These are phyloP conservation scores for Zygaena filipendulae DNA, from an alignment of 2,888 invertebrate species.

Conservation along the genomic window DNA sequence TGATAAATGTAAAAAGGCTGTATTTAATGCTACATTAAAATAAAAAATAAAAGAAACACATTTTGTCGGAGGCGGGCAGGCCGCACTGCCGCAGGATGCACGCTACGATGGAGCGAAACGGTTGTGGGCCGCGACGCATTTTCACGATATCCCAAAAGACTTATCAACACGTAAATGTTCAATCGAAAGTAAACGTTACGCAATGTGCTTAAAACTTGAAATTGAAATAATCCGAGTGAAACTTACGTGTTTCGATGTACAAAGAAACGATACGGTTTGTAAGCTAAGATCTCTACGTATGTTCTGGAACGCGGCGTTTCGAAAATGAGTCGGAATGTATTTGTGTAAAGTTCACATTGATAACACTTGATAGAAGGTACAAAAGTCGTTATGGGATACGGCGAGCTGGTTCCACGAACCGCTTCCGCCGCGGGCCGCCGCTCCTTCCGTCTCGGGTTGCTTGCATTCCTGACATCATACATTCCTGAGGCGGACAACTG, in stretches of 20 bases:
- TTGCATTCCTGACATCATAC: conserved; percentile 58
- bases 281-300: conserved; percentile 23
- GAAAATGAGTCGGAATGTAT: conserved; percentile 17
- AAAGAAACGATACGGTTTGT: conserved; percentile 6
- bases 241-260: conserved; percentile 2
- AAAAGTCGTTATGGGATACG: conserved; percentile 22
- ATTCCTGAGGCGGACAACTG: conserved; percentile 55
- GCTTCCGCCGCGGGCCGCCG: conserved; percentile 61
- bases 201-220: no score
- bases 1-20: no score
- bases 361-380: background rate
- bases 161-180: no score
- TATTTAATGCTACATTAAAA: no score
- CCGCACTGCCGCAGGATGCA: conserved; percentile 64
- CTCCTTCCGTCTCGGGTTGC: conserved; percentile 67
- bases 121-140: conserved; percentile 53
- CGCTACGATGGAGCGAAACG: conserved; percentile 64
- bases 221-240: conserved; percentile 13
- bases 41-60: no score
- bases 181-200: no score
- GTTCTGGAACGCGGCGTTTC: conserved; percentile 13
- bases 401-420: conserved; percentile 47
- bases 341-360: conserved; percentile 20
- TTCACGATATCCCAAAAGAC: no score
- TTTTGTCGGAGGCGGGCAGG: no score